These are phyloP conservation scores for Raja brachyura DNA, from an alignment of 2,113 vertebrate species.

Conservation along the genomic window DNA sequence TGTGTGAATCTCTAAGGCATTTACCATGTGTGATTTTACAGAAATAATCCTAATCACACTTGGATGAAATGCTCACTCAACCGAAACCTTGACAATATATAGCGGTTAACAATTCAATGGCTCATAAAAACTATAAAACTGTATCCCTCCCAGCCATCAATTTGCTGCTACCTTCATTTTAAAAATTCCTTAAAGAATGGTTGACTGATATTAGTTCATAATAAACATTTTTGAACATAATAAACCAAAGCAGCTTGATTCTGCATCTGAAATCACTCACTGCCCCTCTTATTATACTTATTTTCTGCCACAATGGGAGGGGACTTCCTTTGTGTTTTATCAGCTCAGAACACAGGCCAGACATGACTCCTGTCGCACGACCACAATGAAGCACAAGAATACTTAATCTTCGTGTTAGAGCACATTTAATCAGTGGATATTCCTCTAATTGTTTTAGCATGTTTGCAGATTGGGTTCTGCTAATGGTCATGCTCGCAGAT, in stretches of 20 bases:
- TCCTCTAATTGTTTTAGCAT: slow-evolving; percentile 2
- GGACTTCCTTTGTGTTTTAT: slow-evolving; percentile 66
- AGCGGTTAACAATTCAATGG: neutral
- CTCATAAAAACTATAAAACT: neutral
- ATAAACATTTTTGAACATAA: neutral
- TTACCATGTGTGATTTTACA: neutral
- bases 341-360: slow-evolving; percentile 60
- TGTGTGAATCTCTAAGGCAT: neutral
- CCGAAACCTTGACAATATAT: neutral
- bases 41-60: slow-evolving; percentile 18
- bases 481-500: neutral
- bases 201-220: neutral
- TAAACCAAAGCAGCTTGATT: neutral
- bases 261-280: slow-evolving; percentile 44
- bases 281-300: slow-evolving; percentile 44
- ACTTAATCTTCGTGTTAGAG: slow-evolving; percentile 43
- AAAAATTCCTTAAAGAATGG: neutral
- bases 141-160: too few relatives aligned
- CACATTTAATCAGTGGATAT: slow-evolving; percentile 44
- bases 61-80: neutral
- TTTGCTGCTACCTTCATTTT: neutral
- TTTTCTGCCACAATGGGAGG: slow-evolving; percentile 56
- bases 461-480: neutral
- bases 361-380: slow-evolving; percentile 47
- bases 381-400: slow-evolving; percentile 46